phyloP scores from a whole-genome alignment of 2,797 vertebrate genomes.

The Dicrostonyx torquatus region DNA sequence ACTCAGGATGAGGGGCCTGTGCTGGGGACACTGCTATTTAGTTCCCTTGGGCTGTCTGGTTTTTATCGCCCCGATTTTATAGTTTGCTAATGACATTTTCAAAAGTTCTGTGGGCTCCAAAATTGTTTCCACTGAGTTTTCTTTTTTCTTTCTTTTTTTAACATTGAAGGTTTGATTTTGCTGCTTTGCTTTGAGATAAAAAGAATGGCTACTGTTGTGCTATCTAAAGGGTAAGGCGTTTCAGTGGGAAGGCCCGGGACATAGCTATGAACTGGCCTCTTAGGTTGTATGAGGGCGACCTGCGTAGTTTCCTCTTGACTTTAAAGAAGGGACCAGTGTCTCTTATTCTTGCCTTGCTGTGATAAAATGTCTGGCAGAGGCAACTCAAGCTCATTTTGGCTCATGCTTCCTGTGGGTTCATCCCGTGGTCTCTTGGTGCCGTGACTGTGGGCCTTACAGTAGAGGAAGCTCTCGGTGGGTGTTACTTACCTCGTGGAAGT shows the following conservation, averaged over 20 bases:
- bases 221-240: conserved; percentile 37
- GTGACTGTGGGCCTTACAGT: background rate
- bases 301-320: background rate
- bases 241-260: background rate
- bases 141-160: background rate
- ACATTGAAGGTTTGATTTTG: conserved; percentile 33
- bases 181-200: conserved; percentile 33
- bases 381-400: background rate
- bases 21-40: background rate
- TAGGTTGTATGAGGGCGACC: background rate
- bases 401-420: background rate
- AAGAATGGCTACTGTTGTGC: conserved; percentile 17
- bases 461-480: too few species aligned
- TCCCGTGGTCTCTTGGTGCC: background rate
- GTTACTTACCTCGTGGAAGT: background rate
- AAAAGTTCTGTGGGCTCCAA: conserved; percentile 61
- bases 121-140: conserved; percentile 61
- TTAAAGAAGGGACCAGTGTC: background rate
- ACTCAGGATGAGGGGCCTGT: background rate
- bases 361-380: background rate
- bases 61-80: conserved; percentile 74
- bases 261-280: background rate
- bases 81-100: conserved; percentile 73
- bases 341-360: background rate
- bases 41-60: background rate